Conservation (phyloP, 92 coral and sea anemone genomes). For the Epizoanthus rinbou region DNA sequence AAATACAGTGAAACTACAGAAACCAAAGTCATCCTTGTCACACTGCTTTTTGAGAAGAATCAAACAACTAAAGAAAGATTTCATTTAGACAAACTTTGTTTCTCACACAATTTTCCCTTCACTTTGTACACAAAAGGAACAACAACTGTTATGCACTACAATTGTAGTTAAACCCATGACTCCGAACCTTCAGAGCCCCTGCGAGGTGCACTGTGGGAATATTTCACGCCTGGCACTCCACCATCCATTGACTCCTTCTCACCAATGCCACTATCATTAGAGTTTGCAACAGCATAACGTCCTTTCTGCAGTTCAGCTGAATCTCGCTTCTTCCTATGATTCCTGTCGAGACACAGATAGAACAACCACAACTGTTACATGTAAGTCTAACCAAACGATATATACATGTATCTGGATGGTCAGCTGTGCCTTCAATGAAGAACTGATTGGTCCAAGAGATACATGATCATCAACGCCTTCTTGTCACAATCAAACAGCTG, state of each 20-base stretch:
- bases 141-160: constrained; percentile 5
- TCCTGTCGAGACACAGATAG: constrained; percentile 43
- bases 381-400: too few species aligned
- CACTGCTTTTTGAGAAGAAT: too few species aligned
- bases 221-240: constrained; percentile 75
- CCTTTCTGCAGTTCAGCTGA: constrained; percentile 77
- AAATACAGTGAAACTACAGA: too few species aligned
- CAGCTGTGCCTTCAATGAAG: too few species aligned
- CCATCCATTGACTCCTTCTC: constrained; percentile 84
- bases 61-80: not conserved
- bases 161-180: constrained; percentile 77
- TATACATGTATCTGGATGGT: too few species aligned
- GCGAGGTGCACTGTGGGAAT: constrained; percentile 57
- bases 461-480: too few species aligned
- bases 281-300: constrained; percentile 84
- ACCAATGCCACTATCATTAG: constrained; percentile 89
- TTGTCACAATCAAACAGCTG: too few species aligned
- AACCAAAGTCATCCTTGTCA: too few species aligned
- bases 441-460: too few species aligned
- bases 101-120: not conserved
- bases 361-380: too few species aligned
- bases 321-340: constrained; percentile 72
- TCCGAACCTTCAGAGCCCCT: constrained; percentile 97
- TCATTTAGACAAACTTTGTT: not conserved
- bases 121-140: not conserved